Conservation (phyloP, 2,797 vertebrate species). For the Pyrocephalus nanus region DNA sequence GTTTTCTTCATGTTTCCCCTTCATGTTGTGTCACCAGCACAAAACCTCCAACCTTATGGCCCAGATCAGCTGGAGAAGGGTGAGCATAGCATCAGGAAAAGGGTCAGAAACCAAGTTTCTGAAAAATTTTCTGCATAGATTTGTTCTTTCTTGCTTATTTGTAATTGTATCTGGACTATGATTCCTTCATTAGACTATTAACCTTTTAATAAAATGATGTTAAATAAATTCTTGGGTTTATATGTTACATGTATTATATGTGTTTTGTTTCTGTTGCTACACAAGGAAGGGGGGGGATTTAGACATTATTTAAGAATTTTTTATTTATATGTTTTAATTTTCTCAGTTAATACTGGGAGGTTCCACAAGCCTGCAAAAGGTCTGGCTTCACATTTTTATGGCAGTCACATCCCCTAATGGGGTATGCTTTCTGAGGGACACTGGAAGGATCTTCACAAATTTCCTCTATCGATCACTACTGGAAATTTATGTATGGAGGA, state of each 20-base stretch:
- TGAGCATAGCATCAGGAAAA: neutral
- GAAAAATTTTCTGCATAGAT: neutral
- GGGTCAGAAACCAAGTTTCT: neutral
- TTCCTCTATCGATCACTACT: neutral
- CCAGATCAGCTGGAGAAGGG: neutral
- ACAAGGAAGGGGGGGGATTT: neutral
- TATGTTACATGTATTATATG: neutral
- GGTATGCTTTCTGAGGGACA: neutral
- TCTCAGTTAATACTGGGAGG: neutral
- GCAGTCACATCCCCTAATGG: neutral
- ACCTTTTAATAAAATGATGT: neutral
- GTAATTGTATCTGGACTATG: neutral
- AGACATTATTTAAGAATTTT: neutral
- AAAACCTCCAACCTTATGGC: neutral
- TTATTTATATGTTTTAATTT: neutral
- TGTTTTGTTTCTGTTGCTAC: neutral
- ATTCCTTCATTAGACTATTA: neutral
- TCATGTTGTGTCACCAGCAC: neutral
- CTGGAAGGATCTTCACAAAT: neutral
- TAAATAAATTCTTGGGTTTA: neutral
- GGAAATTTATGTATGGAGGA: neutral
- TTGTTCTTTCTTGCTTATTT: neutral
- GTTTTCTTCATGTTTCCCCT: accelerated
- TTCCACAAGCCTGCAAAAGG: neutral
- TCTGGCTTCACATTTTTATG: neutral